phyloP scores from a whole-genome alignment of 2,888 invertebrate genomes.

The Orthosia gracilis region DNA sequence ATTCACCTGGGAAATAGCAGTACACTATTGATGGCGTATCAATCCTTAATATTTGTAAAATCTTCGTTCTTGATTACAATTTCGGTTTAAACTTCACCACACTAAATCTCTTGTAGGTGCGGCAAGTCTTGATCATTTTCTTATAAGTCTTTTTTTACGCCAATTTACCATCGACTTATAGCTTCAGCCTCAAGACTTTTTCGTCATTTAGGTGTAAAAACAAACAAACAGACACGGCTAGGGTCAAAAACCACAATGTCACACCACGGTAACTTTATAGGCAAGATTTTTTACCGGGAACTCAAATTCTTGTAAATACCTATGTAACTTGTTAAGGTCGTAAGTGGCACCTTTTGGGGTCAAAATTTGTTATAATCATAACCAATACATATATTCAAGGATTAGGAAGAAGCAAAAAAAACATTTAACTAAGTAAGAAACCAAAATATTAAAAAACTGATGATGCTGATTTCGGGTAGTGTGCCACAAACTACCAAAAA shows the following conservation, averaged over 20 bases:
- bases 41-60: background rate
- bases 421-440: background rate
- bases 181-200: constrained; percentile 42
- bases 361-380: constrained; percentile 2
- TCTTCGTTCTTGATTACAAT: background rate
- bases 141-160: constrained; percentile 22
- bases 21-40: background rate
- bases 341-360: constrained; percentile 63
- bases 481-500: no score
- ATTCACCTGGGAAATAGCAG: no score
- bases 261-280: constrained; percentile 44
- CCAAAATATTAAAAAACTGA: background rate
- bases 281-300: constrained; percentile 42
- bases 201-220: constrained; percentile 46
- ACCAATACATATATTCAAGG: background rate
- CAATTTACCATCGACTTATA: background rate
- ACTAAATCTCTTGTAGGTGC: background rate
- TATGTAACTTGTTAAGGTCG: constrained; percentile 53
- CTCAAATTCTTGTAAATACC: constrained; percentile 25
- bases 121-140: constrained; percentile 25
- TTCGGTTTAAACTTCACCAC: background rate
- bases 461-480: background rate
- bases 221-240: constrained; percentile 37
- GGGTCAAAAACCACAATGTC: constrained; percentile 66
- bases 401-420: background rate